Evolutionary conservation across 2,797 vertebrate genomes (phyloP).

Genomic region (Pampus argenteus): DNA sequence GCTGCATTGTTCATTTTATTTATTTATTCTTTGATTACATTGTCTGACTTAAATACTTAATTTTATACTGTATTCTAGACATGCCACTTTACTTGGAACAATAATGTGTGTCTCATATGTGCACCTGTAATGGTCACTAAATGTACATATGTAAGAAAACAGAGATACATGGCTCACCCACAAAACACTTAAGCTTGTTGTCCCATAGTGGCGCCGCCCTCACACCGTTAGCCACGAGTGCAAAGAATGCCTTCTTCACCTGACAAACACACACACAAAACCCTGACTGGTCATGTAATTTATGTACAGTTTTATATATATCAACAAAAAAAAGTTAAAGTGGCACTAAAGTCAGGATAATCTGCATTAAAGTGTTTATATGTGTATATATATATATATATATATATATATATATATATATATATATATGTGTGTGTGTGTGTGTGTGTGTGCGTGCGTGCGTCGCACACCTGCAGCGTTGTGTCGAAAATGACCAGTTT

Average conservation of each 20-base stretch:
- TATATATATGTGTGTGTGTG: too few relatives aligned
- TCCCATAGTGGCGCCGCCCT: constrained; percentile 98
- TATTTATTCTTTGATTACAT: neutral
- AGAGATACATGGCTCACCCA: constrained; percentile 83
- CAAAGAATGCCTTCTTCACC: constrained; percentile 99
- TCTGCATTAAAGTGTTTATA: too few relatives aligned
- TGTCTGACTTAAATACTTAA: neutral
- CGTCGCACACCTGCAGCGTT: constrained; percentile 86
- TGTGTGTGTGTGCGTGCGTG: neutral
- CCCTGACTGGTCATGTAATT: neutral
- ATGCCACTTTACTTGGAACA: too few relatives aligned
- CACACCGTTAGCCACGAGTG: constrained; percentile 95
- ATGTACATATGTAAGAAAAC: neutral
- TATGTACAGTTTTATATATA: neutral
- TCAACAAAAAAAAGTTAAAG: too few relatives aligned
- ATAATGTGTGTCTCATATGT: too few relatives aligned
- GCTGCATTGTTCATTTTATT: neutral
- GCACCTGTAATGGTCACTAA: neutral
- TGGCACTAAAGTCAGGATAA: too few relatives aligned
- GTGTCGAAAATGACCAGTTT: constrained; percentile 96
- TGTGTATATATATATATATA: too few relatives aligned
- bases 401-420: too few relatives aligned
- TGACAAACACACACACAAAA: constrained; percentile 62
- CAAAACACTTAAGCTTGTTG: constrained; percentile 96
- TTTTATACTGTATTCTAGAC: neutral